Conservation (phyloP, 2,113 vertebrate genomes). For the Anarhynchus alexandrinus region DNA sequence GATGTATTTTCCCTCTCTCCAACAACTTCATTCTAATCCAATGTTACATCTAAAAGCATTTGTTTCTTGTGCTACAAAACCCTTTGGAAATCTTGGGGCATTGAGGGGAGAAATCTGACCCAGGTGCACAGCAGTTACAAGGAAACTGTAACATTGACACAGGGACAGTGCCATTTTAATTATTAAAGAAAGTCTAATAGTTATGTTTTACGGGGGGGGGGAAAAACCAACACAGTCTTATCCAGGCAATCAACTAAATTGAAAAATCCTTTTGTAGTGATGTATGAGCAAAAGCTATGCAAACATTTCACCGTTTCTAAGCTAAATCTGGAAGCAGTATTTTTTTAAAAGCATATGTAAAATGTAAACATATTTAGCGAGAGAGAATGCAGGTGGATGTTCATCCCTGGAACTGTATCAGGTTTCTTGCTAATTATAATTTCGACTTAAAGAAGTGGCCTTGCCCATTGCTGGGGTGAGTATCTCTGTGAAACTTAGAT, state of each 20-base stretch:
- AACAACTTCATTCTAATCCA: background rate
- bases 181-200: constrained; percentile 3
- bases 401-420: background rate
- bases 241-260: background rate
- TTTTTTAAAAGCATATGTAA: background rate
- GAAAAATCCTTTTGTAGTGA: background rate
- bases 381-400: constrained; percentile 3
- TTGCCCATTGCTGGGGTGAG: background rate
- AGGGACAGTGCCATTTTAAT: background rate
- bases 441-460: background rate
- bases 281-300: background rate
- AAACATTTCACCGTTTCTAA: background rate
- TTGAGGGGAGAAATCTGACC: constrained; percentile 5
- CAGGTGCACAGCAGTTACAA: background rate
- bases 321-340: background rate
- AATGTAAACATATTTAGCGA: background rate
- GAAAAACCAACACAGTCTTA: background rate
- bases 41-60: background rate
- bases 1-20: background rate
- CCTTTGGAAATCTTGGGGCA: background rate
- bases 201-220: background rate
- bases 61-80: background rate
- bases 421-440: constrained; percentile 16
- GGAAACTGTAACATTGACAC: background rate
- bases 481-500: background rate